Evolutionary conservation across 1,140 invertebrate species (phyloP).

Genomic region (Hylyphantes graminicola): DNA sequence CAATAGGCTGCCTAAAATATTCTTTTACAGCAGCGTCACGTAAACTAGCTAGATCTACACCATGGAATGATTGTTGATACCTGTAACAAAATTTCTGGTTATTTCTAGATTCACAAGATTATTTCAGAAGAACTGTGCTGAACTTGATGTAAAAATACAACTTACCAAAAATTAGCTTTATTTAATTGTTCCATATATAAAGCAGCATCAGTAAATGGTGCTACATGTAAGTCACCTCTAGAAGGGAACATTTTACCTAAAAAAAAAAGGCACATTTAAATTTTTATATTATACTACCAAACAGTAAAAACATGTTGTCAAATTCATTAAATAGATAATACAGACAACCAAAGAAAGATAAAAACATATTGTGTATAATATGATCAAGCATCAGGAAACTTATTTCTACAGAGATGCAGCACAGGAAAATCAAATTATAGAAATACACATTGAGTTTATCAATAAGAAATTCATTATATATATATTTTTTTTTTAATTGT

Average conservation of each 20-base stretch:
- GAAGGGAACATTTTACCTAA: constrained; percentile 93
- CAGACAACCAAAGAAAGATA: no score
- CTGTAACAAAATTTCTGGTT: constrained; percentile 65
- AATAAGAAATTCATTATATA: no score
- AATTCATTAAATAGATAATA: no score
- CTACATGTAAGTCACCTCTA: constrained; percentile 94
- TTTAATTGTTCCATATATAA: constrained; percentile 98
- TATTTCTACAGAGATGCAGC: no score
- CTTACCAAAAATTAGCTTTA: constrained; percentile 97
- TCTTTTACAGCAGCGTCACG: constrained; percentile 94
- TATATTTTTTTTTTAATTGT: no score
- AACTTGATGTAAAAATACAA: constrained; percentile 26
- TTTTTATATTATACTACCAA: no score
- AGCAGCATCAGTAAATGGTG: constrained; percentile 98
- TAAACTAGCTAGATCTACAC: constrained; percentile 92
- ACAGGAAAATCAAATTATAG: no score
- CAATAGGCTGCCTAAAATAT: constrained; percentile 98
- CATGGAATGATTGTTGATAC: constrained; percentile 97
- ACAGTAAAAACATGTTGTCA: no score
- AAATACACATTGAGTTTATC: no score
- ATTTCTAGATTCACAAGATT: not conserved
- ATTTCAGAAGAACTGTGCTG: not conserved
- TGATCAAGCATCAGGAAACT: no score
- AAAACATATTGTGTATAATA: no score
- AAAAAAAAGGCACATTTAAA: constrained; percentile 39